phyloP scores from a whole-genome alignment of 2,888 invertebrate species.

The Patella caerulea region DNA sequence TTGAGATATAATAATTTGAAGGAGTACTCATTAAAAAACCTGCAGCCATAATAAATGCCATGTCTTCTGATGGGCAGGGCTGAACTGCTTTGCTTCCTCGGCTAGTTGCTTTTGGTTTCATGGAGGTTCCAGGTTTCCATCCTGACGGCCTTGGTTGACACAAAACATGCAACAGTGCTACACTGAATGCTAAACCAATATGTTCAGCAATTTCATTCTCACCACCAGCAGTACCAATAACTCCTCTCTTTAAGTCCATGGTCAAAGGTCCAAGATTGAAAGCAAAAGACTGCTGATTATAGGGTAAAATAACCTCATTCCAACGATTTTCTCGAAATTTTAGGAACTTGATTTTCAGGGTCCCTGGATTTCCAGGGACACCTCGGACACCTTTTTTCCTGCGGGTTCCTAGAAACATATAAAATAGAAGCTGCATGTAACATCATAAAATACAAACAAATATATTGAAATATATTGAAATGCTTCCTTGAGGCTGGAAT shows the following conservation, averaged over 20 bases:
- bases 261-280: slow-evolving; percentile 49
- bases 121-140: slow-evolving; percentile 35
- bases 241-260: slow-evolving; percentile 61
- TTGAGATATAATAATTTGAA: slow-evolving; percentile 64
- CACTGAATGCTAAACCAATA: slow-evolving; percentile 72
- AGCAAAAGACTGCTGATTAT: slow-evolving; percentile 47
- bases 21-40: slow-evolving; percentile 71
- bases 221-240: slow-evolving; percentile 48
- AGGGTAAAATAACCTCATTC: slow-evolving; percentile 49
- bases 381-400: slow-evolving; percentile 51
- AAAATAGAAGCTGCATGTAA: no score
- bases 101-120: slow-evolving; percentile 13
- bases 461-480: no score
- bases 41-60: slow-evolving; percentile 71
- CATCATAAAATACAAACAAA: no score
- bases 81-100: slow-evolving; percentile 45
- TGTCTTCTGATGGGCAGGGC: slow-evolving; percentile 59
- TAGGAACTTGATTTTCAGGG: slow-evolving; percentile 59
- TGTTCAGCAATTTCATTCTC: slow-evolving; percentile 71
- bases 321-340: slow-evolving; percentile 47
- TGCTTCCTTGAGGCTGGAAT: no score
- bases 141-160: slow-evolving; percentile 71
- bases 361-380: slow-evolving; percentile 65
- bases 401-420: slow-evolving; percentile 28
- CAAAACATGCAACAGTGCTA: slow-evolving; percentile 73